phyloP scores from a whole-genome alignment of 1,140 invertebrate genomes.

The Portunus trituberculatus region DNA sequence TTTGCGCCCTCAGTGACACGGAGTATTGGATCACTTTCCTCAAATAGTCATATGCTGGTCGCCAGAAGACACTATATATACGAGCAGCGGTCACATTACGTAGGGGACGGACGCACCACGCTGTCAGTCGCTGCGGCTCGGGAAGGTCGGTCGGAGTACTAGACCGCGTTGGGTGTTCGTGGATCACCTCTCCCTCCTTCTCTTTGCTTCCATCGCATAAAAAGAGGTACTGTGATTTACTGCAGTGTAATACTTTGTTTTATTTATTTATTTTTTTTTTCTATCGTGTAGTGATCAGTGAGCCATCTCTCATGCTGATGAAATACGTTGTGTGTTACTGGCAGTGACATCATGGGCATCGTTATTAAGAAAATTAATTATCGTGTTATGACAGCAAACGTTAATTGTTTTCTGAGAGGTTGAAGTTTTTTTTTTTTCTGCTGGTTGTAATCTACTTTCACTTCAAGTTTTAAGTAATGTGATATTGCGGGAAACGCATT shows the following conservation, averaged over 20 bases:
- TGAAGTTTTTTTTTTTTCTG: no score
- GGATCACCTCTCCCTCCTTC: neutral
- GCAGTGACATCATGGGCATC: neutral
- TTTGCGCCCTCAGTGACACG: neutral
- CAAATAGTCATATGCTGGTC: conserved; percentile 22
- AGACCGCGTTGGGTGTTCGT: neutral
- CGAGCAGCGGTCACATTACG: conserved; percentile 17
- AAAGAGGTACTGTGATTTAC: neutral
- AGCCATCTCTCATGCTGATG: neutral
- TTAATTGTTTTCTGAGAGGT: no score
- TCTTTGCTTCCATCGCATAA: neutral
- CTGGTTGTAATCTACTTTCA: no score
- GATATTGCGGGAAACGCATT: no score
- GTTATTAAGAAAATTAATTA: neutral
- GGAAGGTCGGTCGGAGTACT: neutral
- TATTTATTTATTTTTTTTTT: no score
- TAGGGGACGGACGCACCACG: neutral
- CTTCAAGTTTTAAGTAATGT: no score
- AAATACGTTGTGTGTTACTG: neutral
- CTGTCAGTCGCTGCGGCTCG: neutral
- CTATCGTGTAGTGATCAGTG: neutral
- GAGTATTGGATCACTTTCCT: neutral
- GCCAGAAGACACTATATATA: conserved; percentile 12
- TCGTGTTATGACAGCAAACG: no score
- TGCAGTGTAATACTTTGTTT: neutral